Conservation (phyloP, 2,797 vertebrate species). For the Pteropus rufus region DNA sequence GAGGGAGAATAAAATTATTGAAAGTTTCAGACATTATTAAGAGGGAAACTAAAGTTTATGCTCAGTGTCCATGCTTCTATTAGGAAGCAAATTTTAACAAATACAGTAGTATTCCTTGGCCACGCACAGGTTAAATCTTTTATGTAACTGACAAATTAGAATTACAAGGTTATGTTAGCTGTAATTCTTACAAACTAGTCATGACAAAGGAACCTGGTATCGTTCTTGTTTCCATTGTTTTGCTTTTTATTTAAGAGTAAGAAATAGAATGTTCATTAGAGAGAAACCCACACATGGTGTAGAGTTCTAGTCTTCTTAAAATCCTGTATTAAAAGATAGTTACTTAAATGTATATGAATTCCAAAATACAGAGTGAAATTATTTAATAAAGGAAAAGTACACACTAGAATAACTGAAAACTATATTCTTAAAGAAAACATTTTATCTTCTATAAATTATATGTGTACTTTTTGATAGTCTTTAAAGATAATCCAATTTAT, state of each 20-base stretch:
- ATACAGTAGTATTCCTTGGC: conserved; percentile 53
- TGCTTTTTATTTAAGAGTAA: conserved; percentile 61
- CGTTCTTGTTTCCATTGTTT: conserved; percentile 44
- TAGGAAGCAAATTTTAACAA: conserved; percentile 64
- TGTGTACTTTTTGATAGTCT: conserved; percentile 74
- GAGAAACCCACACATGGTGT: neutral
- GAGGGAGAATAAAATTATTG: neutral
- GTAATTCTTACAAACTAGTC: conserved; percentile 57
- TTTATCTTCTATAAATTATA: conserved; percentile 73
- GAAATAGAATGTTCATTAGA: neutral
- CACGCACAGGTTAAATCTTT: conserved; percentile 58
- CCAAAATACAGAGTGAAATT: conserved; percentile 32
- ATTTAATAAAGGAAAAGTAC: conserved; percentile 1
- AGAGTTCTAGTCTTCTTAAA: neutral
- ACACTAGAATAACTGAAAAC: neutral
- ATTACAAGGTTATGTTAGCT: conserved; percentile 53
- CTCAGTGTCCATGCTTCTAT: conserved; percentile 63
- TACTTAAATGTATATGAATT: conserved; percentile 42
- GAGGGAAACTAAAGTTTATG: neutral
- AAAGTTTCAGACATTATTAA: neutral
- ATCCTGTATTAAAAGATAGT: conserved; percentile 27
- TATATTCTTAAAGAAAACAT: conserved; percentile 62
- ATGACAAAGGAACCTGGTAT: neutral
- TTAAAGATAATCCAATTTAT: conserved; percentile 69
- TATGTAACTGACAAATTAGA: conserved; percentile 52